Percentiles rank a stretch among this genome's conserved stretches.
phyloP scores from a whole-genome alignment of 2,797 vertebrate species.

The Dendrocincla tyrannina region DNA sequence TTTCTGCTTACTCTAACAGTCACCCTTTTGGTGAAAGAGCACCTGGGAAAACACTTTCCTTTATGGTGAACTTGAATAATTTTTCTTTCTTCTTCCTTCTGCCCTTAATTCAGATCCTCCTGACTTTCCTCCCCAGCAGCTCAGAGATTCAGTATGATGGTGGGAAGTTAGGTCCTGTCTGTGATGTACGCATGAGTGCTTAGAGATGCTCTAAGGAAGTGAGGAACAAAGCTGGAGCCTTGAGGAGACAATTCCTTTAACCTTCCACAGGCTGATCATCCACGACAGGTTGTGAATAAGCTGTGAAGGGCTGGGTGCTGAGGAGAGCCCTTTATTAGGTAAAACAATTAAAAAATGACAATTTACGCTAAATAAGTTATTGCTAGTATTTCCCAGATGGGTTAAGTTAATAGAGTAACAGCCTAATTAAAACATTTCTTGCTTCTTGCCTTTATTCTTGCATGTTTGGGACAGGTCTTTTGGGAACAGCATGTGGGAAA shows the following conservation, averaged over 20 bases:
- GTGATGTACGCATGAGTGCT: neutral
- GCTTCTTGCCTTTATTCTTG: neutral
- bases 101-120: neutral
- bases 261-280: neutral
- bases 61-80: neutral
- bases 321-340: neutral
- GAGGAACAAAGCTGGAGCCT: neutral
- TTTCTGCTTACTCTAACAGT: neutral
- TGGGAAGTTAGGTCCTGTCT: neutral
- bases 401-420: conserved; percentile 4
- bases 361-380: neutral
- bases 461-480: conserved; percentile 2
- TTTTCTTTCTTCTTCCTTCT: neutral
- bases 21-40: neutral
- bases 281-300: neutral
- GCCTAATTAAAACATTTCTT: conserved; percentile 32
- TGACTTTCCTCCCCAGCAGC: neutral
- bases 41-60: neutral
- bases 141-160: neutral
- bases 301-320: neutral
- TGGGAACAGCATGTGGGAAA: neutral
- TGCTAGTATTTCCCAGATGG: neutral
- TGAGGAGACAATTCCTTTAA: neutral
- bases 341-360: conserved; percentile 5
- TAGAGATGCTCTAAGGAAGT: neutral